A percentile compares a stretch with the other conserved stretches of the same genome.
These are phyloP conservation scores for Eueides isabella DNA, from an alignment of 1,140 invertebrate species.

Conservation along the genomic window DNA sequence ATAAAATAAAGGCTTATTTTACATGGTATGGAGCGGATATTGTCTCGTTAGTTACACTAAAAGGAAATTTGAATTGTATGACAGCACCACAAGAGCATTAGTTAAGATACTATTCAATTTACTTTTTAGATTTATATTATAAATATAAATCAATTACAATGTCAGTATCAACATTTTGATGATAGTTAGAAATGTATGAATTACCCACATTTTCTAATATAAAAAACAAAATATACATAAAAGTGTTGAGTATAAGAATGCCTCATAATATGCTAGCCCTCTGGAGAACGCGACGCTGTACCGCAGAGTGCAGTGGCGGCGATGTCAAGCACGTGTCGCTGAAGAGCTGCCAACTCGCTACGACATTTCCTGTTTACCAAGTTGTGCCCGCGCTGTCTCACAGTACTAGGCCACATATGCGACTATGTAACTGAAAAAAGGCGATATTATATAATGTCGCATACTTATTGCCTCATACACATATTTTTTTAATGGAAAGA, in stretches of 20 bases:
- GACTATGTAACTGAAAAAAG: not conserved
- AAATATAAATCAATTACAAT: too few species aligned
- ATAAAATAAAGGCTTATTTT: slow-evolving; percentile 50
- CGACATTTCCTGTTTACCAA: slow-evolving; percentile 66
- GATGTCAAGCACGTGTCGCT: slow-evolving; percentile 42
- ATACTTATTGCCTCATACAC: too few species aligned
- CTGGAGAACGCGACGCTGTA: not conserved
- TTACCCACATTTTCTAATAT: not conserved
- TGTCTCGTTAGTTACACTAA: slow-evolving; percentile 29
- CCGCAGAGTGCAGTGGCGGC: slow-evolving; percentile 12
- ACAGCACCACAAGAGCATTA: not conserved
- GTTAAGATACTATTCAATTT: too few species aligned
- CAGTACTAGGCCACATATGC: slow-evolving; percentile 26
- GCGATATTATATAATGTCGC: not conserved
- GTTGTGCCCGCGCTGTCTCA: slow-evolving; percentile 31
- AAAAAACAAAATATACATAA: not conserved
- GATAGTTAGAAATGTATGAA: not conserved
- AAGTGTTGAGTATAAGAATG: not conserved
- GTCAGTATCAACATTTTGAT: too few species aligned
- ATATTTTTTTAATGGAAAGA: too few species aligned
- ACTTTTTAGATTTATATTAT: too few species aligned
- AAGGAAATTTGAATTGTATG: not conserved
- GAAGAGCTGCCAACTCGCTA: slow-evolving; percentile 64
- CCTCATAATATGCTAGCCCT: not conserved
- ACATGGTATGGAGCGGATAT: slow-evolving; percentile 36